Evolutionary conservation across 2,888 invertebrate species (phyloP).

Genomic region (Eristalinus aeneus): DNA sequence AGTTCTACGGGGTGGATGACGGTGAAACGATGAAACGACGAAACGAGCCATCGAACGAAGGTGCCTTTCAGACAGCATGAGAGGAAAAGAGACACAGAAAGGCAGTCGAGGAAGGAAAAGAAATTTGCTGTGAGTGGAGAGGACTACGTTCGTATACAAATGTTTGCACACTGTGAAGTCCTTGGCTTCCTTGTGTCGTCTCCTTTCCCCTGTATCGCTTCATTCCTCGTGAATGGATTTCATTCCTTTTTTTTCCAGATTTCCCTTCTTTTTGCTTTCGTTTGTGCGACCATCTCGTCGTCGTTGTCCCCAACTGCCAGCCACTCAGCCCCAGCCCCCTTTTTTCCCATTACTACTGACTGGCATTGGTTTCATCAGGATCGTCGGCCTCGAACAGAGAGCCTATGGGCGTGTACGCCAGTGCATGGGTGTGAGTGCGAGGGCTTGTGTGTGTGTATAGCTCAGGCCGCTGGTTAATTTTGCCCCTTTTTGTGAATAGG

Average conservation of each 20-base stretch:
- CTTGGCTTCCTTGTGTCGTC: constrained; percentile 51
- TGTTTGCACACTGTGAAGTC: constrained; percentile 60
- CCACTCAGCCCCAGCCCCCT: not conserved
- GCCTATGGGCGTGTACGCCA: not conserved
- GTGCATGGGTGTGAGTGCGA: constrained; percentile 3
- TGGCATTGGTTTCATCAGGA: constrained; percentile 59
- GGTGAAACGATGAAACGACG: constrained; percentile 6
- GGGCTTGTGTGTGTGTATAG: not conserved
- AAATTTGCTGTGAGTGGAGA: constrained; percentile 58
- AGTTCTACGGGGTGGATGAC: constrained; percentile 31
- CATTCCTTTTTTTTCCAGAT: not conserved
- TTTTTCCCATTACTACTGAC: constrained; percentile 18
- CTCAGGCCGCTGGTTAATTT: constrained; percentile 47
- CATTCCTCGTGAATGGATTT: constrained; percentile 8
- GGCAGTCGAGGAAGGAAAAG: constrained; percentile 32
- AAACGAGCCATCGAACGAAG: not conserved
- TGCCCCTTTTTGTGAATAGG: constrained; percentile 31
- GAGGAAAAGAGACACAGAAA: not conserved
- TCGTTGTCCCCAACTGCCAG: not conserved
- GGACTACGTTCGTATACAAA: constrained; percentile 59
- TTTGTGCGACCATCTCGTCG: not conserved
- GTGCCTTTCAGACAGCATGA: not conserved
- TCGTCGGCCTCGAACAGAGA: constrained; percentile 57
- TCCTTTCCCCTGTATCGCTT: constrained; percentile 22
- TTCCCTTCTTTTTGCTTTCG: not conserved